phyloP scores from a whole-genome alignment of 2,888 invertebrate genomes.

The Liodrosophila aerea region DNA sequence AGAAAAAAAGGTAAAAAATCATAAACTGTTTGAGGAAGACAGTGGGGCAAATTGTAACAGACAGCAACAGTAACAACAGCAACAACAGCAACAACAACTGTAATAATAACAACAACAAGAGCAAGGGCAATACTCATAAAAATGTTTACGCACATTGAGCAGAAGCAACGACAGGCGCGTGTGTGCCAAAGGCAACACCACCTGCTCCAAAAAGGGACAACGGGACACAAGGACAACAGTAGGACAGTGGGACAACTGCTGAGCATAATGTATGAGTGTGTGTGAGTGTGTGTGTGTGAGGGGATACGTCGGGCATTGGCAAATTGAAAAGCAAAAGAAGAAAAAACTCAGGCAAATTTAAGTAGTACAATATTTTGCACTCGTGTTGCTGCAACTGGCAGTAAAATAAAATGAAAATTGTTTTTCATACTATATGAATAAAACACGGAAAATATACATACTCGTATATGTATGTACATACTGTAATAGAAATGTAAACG shows the following conservation, averaged over 20 bases:
- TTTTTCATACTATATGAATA: constrained; percentile 17
- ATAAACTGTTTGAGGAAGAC: constrained; percentile 51
- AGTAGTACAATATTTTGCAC: constrained; percentile 44
- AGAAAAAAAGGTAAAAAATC: constrained; percentile 64
- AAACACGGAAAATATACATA: constrained; percentile 2
- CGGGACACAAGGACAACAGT: neutral
- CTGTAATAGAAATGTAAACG: too few species aligned
- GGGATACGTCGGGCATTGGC: neutral
- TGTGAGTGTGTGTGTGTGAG: neutral
- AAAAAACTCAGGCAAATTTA: constrained; percentile 51
- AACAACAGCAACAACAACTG: constrained; percentile 4
- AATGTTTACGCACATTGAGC: constrained; percentile 72
- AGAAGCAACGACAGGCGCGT: constrained; percentile 4
- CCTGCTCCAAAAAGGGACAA: constrained; percentile 26
- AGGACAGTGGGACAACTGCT: neutral
- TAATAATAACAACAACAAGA: constrained; percentile 9
- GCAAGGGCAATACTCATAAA: constrained; percentile 69
- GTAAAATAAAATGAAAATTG: constrained; percentile 70
- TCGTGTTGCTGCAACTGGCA: constrained; percentile 52
- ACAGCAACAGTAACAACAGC: constrained; percentile 17
- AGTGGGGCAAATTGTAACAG: constrained; percentile 26
- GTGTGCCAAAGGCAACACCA: constrained; percentile 9
- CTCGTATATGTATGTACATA: constrained; percentile 7
- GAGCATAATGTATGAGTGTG: neutral
- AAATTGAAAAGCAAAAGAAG: constrained; percentile 32